Base-by-base conservation (phyloP, 2,113 vertebrate species). In the Xenopus borealis region DNA sequence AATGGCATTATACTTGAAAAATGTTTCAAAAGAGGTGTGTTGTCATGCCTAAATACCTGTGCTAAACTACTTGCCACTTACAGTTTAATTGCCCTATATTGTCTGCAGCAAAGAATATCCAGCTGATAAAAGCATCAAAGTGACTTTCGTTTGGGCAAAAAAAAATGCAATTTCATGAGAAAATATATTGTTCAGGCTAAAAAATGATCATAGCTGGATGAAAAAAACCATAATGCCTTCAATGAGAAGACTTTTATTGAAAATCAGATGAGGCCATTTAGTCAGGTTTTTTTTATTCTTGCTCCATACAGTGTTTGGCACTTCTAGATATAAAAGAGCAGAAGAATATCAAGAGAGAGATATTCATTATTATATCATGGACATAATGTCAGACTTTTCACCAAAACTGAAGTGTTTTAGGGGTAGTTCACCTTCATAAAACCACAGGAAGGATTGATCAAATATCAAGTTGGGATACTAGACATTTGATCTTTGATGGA, bases 161-260 rank as follows among this genome's bases (percentile, higher is more conserved):
- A 53, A 69, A 12, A 33, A 16, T n/a, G 18, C 40, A 45, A 33
- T 63, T 63, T 63, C 14, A 63, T 63, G 27, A 63, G 30, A 63
- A 63, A 63, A 33, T 40, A 63, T 33, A 66, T 66, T 66, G 63
- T 66, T 66, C 63, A 19, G 63, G 63, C 40, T 66, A 64, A 53
- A 66, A 23, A 64, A 66, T 66, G 66, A 66, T 59, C 72, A 66
- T 27, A 66, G 63, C 52, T 47, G 72, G 63, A 66, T 66, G 33
- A 27, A 27, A 27, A 27, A 8, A 23, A 74, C 33, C 58, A 46
- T 20, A 13, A 59, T 18, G 16, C 12, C 3, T 47, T 57, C 62
- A 45, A 57, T 12, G 52, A 46, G 40, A 20, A 57, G n/a, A 13
- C 18, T n/a, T 73, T 46, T 52, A 58, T 30, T 73, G 50, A 66